Percentiles rank a stretch among this genome's conserved stretches.
phyloP scores from a whole-genome alignment of 1,140 invertebrate species.

The Solenopsis invicta region DNA sequence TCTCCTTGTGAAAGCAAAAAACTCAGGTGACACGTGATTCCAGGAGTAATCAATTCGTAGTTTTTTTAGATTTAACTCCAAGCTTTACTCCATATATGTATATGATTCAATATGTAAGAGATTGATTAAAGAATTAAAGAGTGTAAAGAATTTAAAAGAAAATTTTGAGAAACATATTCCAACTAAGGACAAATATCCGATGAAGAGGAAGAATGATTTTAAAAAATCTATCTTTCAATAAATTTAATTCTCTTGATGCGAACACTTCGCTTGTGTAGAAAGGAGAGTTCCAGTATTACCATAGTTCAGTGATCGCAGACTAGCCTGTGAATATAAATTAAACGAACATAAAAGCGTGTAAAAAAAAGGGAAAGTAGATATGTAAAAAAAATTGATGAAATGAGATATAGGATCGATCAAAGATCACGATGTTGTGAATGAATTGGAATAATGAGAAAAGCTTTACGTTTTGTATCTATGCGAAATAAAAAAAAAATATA shows the following conservation, averaged over 20 bases:
- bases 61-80: background rate
- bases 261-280: background rate
- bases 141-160: background rate
- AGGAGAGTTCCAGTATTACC: constrained; percentile 7
- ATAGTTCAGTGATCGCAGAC: constrained; percentile 3
- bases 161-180: background rate
- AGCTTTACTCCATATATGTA: background rate
- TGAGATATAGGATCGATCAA: constrained; percentile 18
- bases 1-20: background rate
- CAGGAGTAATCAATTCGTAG: background rate
- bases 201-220: background rate
- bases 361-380: background rate
- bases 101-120: background rate
- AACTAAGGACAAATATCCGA: background rate
- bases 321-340: constrained; percentile 42
- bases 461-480: background rate
- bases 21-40: background rate
- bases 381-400: background rate
- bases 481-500: background rate
- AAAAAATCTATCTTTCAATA: background rate
- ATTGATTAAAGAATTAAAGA: background rate
- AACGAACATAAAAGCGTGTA: background rate
- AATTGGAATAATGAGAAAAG: background rate
- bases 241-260: background rate
- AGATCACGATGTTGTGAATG: background rate